Base-by-base conservation (phyloP, 1,140 invertebrate species). In the Tribolium castaneum region DNA sequence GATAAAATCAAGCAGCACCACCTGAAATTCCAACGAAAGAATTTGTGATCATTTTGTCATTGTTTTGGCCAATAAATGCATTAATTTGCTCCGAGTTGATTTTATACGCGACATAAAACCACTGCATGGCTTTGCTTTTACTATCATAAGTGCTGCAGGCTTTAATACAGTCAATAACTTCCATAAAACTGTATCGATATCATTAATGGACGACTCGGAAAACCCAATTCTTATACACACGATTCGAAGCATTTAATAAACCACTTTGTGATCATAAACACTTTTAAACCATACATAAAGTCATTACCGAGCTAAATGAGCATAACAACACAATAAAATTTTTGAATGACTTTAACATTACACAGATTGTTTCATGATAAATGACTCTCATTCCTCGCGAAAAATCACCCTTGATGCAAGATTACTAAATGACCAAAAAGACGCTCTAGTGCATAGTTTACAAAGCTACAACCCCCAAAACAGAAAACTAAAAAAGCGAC, bases 41-140 rank as follows among this genome's bases (percentile, higher is more conserved):
- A 45, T 30, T 30, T 45, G 39, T 45, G 39, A 45, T 10, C 39
- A 45, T 45, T 45, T 52, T 52, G 12, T 52, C 16, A 16, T n/a
- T 59, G 54, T 59, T 59, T 59, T 25, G 10, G 10, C 54, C 19
- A 59, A 22, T 59, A 19, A 59, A 59, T 59, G 54, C 54, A 25
- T 59, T 59, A 59, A 59, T 59, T 59, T 59, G 10, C 16, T 25
- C 14, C 19, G 19, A 6, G 54, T 25, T 22, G 54, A 16, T 59
- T 59, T 59, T 59, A 59, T 59, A 59, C 54, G 10, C 4, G 5
- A 22, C 54, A 59, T 59, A 59, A 59, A 59, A 59, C 54, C 54
- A 22, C 16, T 59, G 54, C 54, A 59, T 25, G 54, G 19, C 54
- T 59, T 59, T 59, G 54, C 54, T 59, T 59, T 59, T 59, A 59